phyloP scores from a whole-genome alignment of 1,140 invertebrate species.

The Tetragnatha versicolor region DNA sequence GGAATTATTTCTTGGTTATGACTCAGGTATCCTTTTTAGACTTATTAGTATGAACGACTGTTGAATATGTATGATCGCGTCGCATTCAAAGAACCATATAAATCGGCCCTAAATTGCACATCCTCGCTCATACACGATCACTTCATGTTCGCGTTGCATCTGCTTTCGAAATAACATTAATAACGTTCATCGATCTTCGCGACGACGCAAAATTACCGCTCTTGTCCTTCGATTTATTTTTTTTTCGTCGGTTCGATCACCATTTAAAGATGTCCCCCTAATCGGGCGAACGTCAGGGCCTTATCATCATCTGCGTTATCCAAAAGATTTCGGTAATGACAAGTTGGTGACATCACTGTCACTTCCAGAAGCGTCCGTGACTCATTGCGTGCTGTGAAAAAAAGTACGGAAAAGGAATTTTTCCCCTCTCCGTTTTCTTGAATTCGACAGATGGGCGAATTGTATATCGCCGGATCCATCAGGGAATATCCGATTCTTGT shows the following conservation, averaged over 20 bases:
- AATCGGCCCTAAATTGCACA: neutral
- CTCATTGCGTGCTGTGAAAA: neutral
- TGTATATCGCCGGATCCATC: too few species aligned
- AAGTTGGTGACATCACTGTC: constrained; percentile 11
- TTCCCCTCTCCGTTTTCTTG: too few species aligned
- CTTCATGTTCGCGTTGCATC: neutral
- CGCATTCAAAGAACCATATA: too few species aligned
- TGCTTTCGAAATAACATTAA: neutral
- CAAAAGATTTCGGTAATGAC: constrained; percentile 19
- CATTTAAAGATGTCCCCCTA: constrained; percentile 25
- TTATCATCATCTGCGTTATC: neutral
- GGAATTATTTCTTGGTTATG: too few species aligned
- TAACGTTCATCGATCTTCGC: neutral
- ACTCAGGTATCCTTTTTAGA: too few species aligned
- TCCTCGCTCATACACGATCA: neutral
- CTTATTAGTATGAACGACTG: too few species aligned
- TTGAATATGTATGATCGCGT: too few species aligned
- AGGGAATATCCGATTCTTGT: too few species aligned
- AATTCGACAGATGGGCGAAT: too few species aligned
- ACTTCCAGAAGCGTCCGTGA: neutral
- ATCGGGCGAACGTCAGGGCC: neutral
- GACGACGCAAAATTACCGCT: neutral
- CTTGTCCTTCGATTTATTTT: too few species aligned
- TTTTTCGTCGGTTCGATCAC: neutral
- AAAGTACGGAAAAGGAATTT: neutral